Base-by-base conservation (phyloP, 2,113 vertebrate genomes). In the Athene noctua region DNA sequence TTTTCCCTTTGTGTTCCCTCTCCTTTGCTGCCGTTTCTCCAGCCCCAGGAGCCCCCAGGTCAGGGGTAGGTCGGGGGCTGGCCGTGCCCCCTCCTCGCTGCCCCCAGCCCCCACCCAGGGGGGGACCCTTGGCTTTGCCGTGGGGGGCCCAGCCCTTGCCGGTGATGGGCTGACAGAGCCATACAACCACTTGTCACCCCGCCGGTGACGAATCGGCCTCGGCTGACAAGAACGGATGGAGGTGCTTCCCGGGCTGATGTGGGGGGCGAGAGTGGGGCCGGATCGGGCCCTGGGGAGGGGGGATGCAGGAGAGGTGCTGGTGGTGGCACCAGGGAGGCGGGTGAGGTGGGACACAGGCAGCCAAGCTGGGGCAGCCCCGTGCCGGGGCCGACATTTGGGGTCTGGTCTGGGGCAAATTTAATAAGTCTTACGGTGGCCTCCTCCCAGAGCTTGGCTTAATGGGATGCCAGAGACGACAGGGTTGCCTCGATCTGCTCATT, bases 161-260 rank as follows among this genome's bases (percentile, higher is more conserved):
- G 63, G 75, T 6, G 2, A 71, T 47, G 83, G 86, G 86, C 95
- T 96, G 93, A 90, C 95, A 94, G 87, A 93, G 84, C 95, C 89
- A 91, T 90, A 96, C 75, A 97, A 88, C 38, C 23, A 6, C 91
- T 72, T 94, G 96, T 95, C 96, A 97, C 93, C 94, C 21, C 10
- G 16, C 77, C 12, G 14, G 91, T 96, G 95, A 96, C 92, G 13
- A 86, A 95, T 96, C 54, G 63, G 57, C 68, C 88, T 47, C 20
- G 5, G 77, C n/a, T 96, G 95, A 94, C 97, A 96, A 86, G 86
- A 80, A 92, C 46, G 78, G 94, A 94, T 85, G 94, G 92, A 90
- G 70, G 26, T 9, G 26, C 8, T 89, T 73, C 49, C 82, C 4
- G 1, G 40, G 80, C 74, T 86, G 92, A 32, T 38, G 67, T 0